Percentiles rank a stretch among this genome's conserved stretches.
Conservation (phyloP, 1,140 invertebrate genomes). For the Pseudomyrmex dendroicus region DNA sequence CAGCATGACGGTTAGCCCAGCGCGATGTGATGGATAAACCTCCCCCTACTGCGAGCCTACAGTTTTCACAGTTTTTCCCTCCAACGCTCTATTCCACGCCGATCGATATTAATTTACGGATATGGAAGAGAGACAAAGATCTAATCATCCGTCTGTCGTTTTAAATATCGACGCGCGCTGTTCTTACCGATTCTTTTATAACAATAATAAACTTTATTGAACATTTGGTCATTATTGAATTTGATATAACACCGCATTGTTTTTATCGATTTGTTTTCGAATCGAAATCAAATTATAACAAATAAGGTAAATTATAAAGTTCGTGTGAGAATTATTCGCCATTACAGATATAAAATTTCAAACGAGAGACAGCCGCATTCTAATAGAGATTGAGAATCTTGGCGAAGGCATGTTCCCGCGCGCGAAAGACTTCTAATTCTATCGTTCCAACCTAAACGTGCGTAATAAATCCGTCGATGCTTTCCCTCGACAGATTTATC, state of each 20-base stretch:
- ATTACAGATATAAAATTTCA: neutral
- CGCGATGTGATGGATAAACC: constrained; percentile 42
- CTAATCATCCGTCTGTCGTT: constrained; percentile 18
- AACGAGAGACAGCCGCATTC: neutral
- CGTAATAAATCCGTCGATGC: constrained; percentile 55
- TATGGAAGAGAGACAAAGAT: constrained; percentile 5
- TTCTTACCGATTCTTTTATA: no score
- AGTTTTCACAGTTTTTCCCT: constrained; percentile 39
- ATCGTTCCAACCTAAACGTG: constrained; percentile 40
- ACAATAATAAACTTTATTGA: no score
- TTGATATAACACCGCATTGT: no score
- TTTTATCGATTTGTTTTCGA: neutral
- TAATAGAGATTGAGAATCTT: constrained; percentile 30
- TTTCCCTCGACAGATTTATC: constrained; percentile 45
- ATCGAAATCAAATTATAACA: neutral
- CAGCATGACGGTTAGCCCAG: constrained; percentile 42
- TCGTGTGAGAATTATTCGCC: neutral
- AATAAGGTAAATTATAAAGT: neutral
- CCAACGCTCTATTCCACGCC: constrained; percentile 27
- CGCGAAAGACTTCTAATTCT: constrained; percentile 45
- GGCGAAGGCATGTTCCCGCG: neutral
- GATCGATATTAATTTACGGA: constrained; percentile 52
- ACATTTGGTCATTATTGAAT: no score
- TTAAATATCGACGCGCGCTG: neutral
- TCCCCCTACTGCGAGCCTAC: neutral